Evolutionary conservation across 2,888 invertebrate species (phyloP).

Genomic region (Macaria liturata): DNA sequence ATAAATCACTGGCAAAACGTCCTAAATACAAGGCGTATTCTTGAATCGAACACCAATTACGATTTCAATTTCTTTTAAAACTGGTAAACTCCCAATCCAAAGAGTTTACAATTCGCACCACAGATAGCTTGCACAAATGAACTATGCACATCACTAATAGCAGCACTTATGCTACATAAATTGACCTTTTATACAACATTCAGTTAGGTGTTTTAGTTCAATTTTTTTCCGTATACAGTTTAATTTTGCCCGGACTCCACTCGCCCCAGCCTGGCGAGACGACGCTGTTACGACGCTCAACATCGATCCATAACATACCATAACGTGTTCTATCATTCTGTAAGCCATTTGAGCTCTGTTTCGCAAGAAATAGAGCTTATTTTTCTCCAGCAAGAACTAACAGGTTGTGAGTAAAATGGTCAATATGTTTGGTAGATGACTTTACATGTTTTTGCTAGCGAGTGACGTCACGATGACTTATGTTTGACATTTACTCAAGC

Average conservation of each 20-base stretch:
- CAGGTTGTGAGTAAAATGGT: slow-evolving; percentile 1
- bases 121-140: slow-evolving; percentile 3
- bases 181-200: too few species aligned
- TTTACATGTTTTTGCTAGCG: slow-evolving; percentile 11
- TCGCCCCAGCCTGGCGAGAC: slow-evolving; percentile 13
- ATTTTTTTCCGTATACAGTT: too few species aligned
- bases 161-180: too few species aligned
- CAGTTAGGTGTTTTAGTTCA: too few species aligned
- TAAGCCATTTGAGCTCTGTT: slow-evolving; percentile 2
- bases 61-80: slow-evolving; percentile 8
- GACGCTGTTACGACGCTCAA: slow-evolving; percentile 8
- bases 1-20: too few species aligned
- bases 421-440: slow-evolving; percentile 11
- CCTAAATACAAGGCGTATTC: too few species aligned
- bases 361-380: neutral
- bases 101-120: slow-evolving; percentile 14
- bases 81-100: slow-evolving; percentile 9
- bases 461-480: slow-evolving; percentile 15
- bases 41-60: neutral
- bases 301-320: slow-evolving; percentile 17
- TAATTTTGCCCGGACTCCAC: too few species aligned
- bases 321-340: slow-evolving; percentile 1
- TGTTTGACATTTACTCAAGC: slow-evolving; percentile 21
- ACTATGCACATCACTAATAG: too few species aligned
- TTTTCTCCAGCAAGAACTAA: neutral